A percentile compares a stretch with the other conserved stretches of the same genome.
Conservation (phyloP, 2,888 invertebrate genomes). For the Pandemis cinnamomeana region DNA sequence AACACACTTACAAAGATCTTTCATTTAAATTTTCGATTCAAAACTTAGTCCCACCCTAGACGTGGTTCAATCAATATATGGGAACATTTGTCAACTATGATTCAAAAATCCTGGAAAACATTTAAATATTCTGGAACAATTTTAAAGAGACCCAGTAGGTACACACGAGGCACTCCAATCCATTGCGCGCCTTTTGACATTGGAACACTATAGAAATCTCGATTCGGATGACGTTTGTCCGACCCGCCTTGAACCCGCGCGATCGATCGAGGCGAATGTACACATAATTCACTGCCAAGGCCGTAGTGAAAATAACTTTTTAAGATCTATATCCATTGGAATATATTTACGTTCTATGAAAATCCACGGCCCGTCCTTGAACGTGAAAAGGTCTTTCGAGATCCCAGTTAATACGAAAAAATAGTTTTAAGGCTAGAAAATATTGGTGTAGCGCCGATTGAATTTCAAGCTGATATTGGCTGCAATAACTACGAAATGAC, state of each 20-base stretch:
- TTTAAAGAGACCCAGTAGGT: background rate
- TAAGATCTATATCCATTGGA: slow-evolving; percentile 14
- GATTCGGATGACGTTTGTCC: slow-evolving; percentile 19
- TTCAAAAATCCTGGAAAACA: too few species aligned
- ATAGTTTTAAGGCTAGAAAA: background rate
- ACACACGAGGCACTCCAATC: background rate
- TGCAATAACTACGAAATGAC: background rate
- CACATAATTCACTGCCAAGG: slow-evolving; percentile 68
- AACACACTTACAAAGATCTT: too few species aligned
- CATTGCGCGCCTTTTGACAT: background rate
- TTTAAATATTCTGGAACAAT: background rate
- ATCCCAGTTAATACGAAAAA: background rate
- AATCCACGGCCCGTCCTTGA: slow-evolving; percentile 13
- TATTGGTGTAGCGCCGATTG: background rate
- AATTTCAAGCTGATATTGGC: too few species aligned
- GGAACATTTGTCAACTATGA: too few species aligned
- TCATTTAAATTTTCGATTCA: too few species aligned
- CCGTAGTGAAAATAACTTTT: slow-evolving; percentile 57
- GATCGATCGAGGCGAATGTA: slow-evolving; percentile 53
- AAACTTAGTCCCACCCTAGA: too few species aligned
- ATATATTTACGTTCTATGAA: slow-evolving; percentile 25
- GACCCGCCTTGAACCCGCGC: slow-evolving; percentile 65
- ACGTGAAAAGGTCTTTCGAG: background rate
- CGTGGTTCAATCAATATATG: too few species aligned
- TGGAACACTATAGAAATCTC: background rate